Conservation (phyloP, 2,888 invertebrate genomes). For the Agonum fuliginosum region DNA sequence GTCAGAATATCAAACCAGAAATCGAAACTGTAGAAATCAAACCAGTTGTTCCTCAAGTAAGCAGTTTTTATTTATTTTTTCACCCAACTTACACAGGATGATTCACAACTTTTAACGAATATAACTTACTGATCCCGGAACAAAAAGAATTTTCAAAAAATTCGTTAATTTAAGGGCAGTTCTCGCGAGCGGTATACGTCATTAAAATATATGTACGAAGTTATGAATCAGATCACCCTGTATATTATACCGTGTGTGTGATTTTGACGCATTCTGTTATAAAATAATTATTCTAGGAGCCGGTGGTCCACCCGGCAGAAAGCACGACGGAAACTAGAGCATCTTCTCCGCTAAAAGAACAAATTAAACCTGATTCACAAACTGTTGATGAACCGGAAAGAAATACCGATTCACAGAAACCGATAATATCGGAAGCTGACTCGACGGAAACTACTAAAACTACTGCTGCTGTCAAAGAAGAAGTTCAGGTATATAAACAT, state of each 20-base stretch:
- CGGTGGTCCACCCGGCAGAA: constrained; percentile 57
- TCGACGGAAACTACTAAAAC: constrained; percentile 70
- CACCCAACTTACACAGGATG: neutral
- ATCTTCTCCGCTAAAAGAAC: constrained; percentile 57
- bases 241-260: too few relatives aligned
- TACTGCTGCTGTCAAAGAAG: constrained; percentile 34
- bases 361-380: constrained; percentile 51
- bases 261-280: too few relatives aligned
- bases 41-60: constrained; percentile 50
- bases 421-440: constrained; percentile 72
- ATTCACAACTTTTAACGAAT: too few relatives aligned
- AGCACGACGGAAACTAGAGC: constrained; percentile 61
- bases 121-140: too few relatives aligned
- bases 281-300: constrained; percentile 51
- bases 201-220: too few relatives aligned
- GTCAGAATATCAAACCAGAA: constrained; percentile 28
- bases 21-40: constrained; percentile 21
- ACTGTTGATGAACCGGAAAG: constrained; percentile 63
- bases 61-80: neutral
- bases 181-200: too few relatives aligned
- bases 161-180: too few relatives aligned
- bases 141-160: too few relatives aligned
- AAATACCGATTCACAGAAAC: constrained; percentile 67
- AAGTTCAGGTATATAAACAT: neutral
- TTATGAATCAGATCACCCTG: too few relatives aligned